Base-by-base conservation (phyloP, 2,888 invertebrate genomes). In the Glaucopsyche alexis region DNA sequence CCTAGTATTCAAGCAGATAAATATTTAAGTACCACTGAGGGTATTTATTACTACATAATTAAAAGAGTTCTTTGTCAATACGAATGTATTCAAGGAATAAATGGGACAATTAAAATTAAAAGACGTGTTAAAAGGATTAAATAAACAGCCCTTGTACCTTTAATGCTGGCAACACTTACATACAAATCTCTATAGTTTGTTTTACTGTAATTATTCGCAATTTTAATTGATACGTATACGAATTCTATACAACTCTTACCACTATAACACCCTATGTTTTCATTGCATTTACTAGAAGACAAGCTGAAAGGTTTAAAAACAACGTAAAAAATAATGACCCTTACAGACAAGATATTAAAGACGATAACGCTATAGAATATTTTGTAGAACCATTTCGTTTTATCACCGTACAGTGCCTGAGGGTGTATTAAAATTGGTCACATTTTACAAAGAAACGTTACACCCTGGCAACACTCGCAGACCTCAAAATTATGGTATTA, bases 171-270 rank as follows among this genome's bases (percentile, higher is more conserved):
- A 69, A 69, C 47, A 49, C 38, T 69, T 29, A 13, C 29, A 29
- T 29, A 69, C 13, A 29, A 84, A 85, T 80, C 83, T 81, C 81
- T 80, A 82, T 82, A 82, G 82, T 83, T 80, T 81, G 81, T 81
- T 67, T 42, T 16, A 67, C 74, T 76, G 81, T 85, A 87, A 89
- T 89, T 87, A 87, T 85, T 84, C 76, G 79, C 83, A 88, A 83
- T 85, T 84, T 78, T 81, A 84, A 85, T 84, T 83, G 81, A 79
- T 82, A 78, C 81, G 82, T 87, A 85, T 87, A 85, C 82, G 82
- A 84, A 85, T 84, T 88, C 85, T 85, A 87, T 88, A 89, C 88
- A 88, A 87, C 87, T 84, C 86, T 81, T 81, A 75, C 79, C 76
- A 74, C 84, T 82, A 74, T 81, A 81, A 77, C 78, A 79, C 67